Conservation (phyloP, 2,113 vertebrate species). For the Tachysurus vachellii region DNA sequence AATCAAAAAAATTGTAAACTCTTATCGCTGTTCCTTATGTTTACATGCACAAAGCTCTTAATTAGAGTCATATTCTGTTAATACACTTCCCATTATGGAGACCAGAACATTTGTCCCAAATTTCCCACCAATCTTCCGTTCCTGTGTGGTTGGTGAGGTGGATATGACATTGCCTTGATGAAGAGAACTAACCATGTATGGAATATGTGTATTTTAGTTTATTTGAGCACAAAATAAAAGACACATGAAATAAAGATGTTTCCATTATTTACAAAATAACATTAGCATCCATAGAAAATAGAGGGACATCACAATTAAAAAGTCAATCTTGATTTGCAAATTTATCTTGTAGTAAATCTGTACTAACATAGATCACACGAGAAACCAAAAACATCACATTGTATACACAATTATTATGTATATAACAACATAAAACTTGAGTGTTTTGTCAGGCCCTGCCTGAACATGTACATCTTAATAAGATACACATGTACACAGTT, state of each 20-base stretch:
- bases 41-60: neutral
- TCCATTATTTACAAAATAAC: constrained; percentile 56
- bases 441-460: constrained; percentile 37
- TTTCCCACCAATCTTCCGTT: neutral
- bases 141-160: neutral
- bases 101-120: neutral
- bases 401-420: neutral
- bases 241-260: constrained; percentile 59
- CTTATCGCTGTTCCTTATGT: neutral
- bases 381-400: neutral
- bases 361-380: constrained; percentile 17
- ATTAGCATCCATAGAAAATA: constrained; percentile 60
- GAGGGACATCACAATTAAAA: constrained; percentile 42
- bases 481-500: constrained; percentile 34
- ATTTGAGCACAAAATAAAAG: constrained; percentile 50
- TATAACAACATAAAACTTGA: neutral
- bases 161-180: no score
- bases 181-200: neutral
- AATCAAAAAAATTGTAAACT: neutral
- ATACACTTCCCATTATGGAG: neutral
- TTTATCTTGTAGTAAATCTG: neutral
- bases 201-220: neutral
- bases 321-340: constrained; percentile 33
- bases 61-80: neutral
- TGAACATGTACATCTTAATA: constrained; percentile 30